Evolutionary conservation across 2,797 vertebrate species (phyloP), one percentile per base, ranked within the genome.

Genomic region (Uromys caudimaculatus): DNA sequence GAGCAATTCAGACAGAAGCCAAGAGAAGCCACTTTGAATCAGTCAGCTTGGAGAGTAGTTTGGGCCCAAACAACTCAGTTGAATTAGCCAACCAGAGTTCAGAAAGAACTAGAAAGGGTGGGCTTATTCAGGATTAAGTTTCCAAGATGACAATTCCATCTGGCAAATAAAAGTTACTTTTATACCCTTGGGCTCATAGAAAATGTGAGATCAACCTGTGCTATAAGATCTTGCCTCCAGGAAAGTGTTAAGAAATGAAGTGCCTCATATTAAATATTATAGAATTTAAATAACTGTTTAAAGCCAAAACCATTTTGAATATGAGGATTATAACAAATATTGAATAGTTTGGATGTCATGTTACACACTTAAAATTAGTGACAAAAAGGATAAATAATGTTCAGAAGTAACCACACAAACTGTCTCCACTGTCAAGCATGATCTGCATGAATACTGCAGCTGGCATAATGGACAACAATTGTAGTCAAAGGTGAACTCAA

Each of bases 281-380:
- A 88, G 23, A 50, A 82, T 38, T 85, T 85, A 67, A 32, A 50
- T 23, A 67, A 64, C 47, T 81, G 29, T 77, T 89, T 94, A 38
- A 93, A 92, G 73, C 2, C 56, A 71, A 92, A 82, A 81, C 35
- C 3, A 60, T 67, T 69, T 83, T 73, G 5, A 82, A 41, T 83
- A 21, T 87, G 60, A 77, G 81, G 47, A 44, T 62, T 87, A 79
- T 79, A 71, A 95, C 29, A 94, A 93, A 77, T 73, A 71, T 4
- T 32, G 56, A 93, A 58, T 50, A 95, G 73, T 78, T 78, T 21
- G 84, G 56, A 69, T 71, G 47, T 52, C 47, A 38, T 27, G 35
- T 54, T 71, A 54, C 29, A 50, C 60, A 85, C 41, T 64, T 67
- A 54, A 54, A 69, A 54, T 27, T 54, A 38, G 52, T 71, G 47